phyloP scores from a whole-genome alignment of 2,888 invertebrate species.

The Heliconius ethilla region DNA sequence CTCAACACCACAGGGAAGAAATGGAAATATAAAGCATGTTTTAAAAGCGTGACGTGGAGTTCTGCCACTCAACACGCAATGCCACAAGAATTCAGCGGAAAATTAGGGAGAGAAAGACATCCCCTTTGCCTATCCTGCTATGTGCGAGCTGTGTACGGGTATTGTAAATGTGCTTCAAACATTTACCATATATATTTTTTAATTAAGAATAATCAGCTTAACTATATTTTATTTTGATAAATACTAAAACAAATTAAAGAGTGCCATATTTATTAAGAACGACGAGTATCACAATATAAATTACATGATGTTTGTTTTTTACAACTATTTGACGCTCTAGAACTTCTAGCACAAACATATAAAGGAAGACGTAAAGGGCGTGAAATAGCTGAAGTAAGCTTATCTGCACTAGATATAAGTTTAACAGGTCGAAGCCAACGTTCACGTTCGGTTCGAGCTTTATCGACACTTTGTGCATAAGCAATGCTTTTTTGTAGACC shows the following conservation, averaged over 20 bases:
- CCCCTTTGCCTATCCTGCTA: too few species aligned
- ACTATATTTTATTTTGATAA: background rate
- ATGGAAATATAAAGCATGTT: too few species aligned
- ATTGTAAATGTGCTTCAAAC: background rate
- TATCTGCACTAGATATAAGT: constrained; percentile 59
- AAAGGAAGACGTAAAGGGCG: constrained; percentile 57
- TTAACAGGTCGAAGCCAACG: constrained; percentile 53
- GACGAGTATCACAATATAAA: constrained; percentile 63
- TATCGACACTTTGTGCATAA: constrained; percentile 61
- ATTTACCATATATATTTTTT: background rate
- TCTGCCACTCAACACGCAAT: too few species aligned
- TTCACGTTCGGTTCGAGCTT: constrained; percentile 57
- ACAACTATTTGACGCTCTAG: constrained; percentile 48
- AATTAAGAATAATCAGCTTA: background rate
- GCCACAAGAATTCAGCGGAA: too few species aligned
- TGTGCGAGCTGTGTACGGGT: too few species aligned
- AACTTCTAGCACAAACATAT: constrained; percentile 42
- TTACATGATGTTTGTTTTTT: constrained; percentile 56
- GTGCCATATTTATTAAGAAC: constrained; percentile 51
- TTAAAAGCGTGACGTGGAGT: too few species aligned
- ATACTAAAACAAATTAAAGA: background rate
- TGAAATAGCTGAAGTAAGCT: constrained; percentile 55
- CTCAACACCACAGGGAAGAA: too few species aligned
- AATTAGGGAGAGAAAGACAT: too few species aligned
- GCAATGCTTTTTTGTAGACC: constrained; percentile 63